These are phyloP conservation scores for Cherax quadricarinatus DNA, from an alignment of 1,140 invertebrate species.

Conservation along the genomic window DNA sequence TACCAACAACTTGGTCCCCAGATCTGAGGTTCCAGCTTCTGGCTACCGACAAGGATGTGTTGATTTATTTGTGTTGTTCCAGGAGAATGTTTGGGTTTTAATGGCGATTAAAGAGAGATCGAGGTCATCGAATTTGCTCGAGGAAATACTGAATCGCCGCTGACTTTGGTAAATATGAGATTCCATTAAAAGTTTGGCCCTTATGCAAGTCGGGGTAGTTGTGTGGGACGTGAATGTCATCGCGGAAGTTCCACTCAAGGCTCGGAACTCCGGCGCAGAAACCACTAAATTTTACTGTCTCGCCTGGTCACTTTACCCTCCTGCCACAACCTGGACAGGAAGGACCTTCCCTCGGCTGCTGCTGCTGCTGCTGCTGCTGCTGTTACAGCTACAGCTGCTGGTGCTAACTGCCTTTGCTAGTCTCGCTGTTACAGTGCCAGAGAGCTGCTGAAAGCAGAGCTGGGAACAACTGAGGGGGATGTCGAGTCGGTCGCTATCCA, in stretches of 20 bases:
- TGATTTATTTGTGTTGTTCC: too few relatives aligned
- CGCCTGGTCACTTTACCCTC: conserved; percentile 16
- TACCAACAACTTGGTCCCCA: neutral
- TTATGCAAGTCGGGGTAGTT: conserved; percentile 56
- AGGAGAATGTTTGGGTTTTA: too few relatives aligned
- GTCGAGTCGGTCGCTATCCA: neutral
- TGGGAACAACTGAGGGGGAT: neutral
- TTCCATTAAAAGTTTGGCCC: conserved; percentile 62
- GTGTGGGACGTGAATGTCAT: neutral
- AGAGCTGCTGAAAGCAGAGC: neutral
- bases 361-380: neutral
- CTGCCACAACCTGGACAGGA: neutral
- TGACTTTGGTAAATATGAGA: conserved; percentile 30
- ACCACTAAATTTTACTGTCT: conserved; percentile 28
- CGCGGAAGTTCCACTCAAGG: neutral
- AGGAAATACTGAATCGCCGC: neutral
- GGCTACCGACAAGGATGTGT: too few relatives aligned
- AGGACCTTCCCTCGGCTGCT: neutral
- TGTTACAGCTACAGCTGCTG: neutral
- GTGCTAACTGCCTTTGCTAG: too few relatives aligned
- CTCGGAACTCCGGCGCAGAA: conserved; percentile 20
- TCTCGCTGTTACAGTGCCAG: too few relatives aligned
- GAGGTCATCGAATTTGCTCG: too few relatives aligned
- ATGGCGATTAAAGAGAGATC: too few relatives aligned
- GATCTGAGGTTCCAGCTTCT: neutral